Evolutionary conservation across 2,888 invertebrate species (phyloP), one percentile per base, ranked within the genome.

Genomic region (Blomia tropicalis): DNA sequence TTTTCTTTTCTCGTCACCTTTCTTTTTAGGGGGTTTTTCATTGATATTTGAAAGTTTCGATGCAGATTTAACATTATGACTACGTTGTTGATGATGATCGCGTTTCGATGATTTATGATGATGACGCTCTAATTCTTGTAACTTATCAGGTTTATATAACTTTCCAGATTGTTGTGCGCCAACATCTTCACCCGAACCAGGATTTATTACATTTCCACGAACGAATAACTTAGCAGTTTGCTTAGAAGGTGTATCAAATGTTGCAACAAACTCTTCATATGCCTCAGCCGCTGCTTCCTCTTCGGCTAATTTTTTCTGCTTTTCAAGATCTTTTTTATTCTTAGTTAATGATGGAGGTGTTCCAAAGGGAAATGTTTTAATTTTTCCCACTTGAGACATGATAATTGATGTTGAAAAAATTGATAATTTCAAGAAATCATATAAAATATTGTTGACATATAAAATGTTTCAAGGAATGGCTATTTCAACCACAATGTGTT

Each of bases 171-270:
- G 90, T 64, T 83, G 82, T 22, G 68, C 67, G 1, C 82, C 83
- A 71, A 90, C 89, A 77, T 91, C 90, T 77, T 84, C 86, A 78
- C 89, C 80, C 66, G 87, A 85, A 29, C 90, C 90, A 58, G 91
- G 89, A 81, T 93, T 91, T 71, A 95, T 95, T 1, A 92, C 89
- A 60, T 92, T 95, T 63, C 95, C 96, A 76, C 95, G 91, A 4
- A 98, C 87, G 91, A 98, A 98, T 47, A 93, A 84, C 77, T 93
- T 95, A 56, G 78, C 79, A 11, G 41, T 27, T 3, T 84, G 81
- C 19, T 85, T 70, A 0, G 69, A 84, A 0, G 82, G 81, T 69
- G 91, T 91, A 80, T 91, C 89, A 76, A 96, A 96, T 5, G 92
- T 90, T 69, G 90, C 91, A 47, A 95, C 89, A 79, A 95, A 96